Evolutionary conservation across 2,888 invertebrate genomes (phyloP).

Genomic region (Kuschelorhynchus macadamiae): DNA sequence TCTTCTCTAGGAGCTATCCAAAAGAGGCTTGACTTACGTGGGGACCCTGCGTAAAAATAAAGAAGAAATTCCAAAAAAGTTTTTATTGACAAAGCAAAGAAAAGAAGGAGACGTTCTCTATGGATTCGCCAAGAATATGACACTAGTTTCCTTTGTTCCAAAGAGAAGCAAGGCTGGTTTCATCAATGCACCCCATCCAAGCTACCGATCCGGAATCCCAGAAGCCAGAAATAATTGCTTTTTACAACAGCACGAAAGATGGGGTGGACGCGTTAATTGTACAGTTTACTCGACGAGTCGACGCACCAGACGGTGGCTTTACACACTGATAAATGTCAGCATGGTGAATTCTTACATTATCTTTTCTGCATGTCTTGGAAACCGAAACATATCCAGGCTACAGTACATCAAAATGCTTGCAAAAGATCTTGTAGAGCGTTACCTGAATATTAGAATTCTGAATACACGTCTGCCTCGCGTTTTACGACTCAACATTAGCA

Average conservation of each 20-base stretch:
- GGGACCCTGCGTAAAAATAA: not conserved
- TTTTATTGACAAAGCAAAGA: not conserved
- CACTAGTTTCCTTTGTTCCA: too few species aligned
- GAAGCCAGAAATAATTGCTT: conserved; percentile 6
- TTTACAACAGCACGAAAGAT: not conserved
- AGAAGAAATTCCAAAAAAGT: not conserved
- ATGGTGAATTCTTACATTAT: too few species aligned
- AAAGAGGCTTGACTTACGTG: too few species aligned
- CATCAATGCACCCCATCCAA: too few species aligned
- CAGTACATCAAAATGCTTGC: conserved; percentile 1
- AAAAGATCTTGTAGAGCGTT: not conserved
- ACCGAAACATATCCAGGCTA: not conserved
- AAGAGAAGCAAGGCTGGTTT: too few species aligned
- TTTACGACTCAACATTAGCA: not conserved
- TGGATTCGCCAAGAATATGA: too few species aligned
- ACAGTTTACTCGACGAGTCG: not conserved
- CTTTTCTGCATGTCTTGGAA: not conserved
- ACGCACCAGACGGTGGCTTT: not conserved
- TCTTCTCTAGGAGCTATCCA: not conserved
- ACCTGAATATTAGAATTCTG: not conserved
- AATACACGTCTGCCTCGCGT: not conserved
- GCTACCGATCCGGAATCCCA: not conserved
- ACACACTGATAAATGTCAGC: too few species aligned
- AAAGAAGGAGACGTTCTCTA: not conserved
- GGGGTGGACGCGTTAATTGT: conserved; percentile 1